Evolutionary conservation across 2,113 vertebrate species (phyloP), one percentile per base, ranked within the genome.

Genomic region (Cynopterus brachyotis): DNA sequence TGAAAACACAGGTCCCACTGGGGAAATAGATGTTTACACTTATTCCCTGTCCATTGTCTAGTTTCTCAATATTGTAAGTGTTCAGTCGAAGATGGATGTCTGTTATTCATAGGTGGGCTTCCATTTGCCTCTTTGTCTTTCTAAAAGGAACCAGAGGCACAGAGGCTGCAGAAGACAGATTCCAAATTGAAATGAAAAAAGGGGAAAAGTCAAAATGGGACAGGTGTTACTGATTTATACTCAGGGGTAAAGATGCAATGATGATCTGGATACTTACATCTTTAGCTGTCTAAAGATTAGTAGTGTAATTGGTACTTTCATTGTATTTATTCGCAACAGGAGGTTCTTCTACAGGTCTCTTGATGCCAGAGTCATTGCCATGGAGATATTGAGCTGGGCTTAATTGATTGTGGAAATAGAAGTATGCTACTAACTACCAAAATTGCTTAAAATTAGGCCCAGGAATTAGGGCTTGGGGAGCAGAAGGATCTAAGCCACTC

Each of bases 331-430:
- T 81, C 32, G 67, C 47, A 73, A 50, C 0, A 4, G n/a, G 42
- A 2, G 1, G 47, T 78, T 82, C 40, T 92, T 92, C 22, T 42
- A 4, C 84, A 78, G 17, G 94, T 97, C 96, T 97, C 96, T n/a
- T 69, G 83, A 79, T 91, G 83, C 88, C 73, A 89, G 20, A 60
- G 19, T 2, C 37, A 86, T 95, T 47, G 20, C 73, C 89, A 95
- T 96, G 73, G 95, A 89, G 95, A 97, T 2, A 50, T 89, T 37
- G 59, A 89, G 79, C 50, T 98, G 97, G 96, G 94, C 89, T 96
- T 97, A 98, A 98, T 64, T 82, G 85, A 55, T 66, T 93, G 59
- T 89, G 75, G 73, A 96, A 96, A 95, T 35, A 70, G 78, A 96
- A 6, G 35, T 20, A 85, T 96, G 60, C 91, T 28, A 93, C 57